These are phyloP conservation scores for Salvelinus alpinus DNA, from an alignment of 2,113 vertebrate genomes.

Conservation along the genomic window DNA sequence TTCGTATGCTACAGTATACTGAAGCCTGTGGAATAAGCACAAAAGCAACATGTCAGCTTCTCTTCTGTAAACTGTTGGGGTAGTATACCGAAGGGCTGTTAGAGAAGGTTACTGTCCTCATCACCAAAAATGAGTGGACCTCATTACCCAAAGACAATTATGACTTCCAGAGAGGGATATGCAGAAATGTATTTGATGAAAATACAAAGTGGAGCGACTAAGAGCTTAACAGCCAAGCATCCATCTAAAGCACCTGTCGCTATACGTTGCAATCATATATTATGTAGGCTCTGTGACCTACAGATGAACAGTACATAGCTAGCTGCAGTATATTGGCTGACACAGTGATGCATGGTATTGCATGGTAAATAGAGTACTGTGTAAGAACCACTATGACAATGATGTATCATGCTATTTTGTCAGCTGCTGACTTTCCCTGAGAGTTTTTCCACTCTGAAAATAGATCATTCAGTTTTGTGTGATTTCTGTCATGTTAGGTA, in stretches of 20 bases:
- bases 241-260: background rate
- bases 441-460: background rate
- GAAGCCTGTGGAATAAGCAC: slow-evolving; percentile 31
- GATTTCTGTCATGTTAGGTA: background rate
- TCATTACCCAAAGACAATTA: slow-evolving; percentile 18
- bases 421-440: background rate
- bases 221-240: background rate
- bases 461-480: background rate
- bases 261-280: background rate
- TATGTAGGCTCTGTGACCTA: background rate
- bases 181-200: background rate
- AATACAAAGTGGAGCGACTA: background rate
- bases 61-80: slow-evolving; percentile 18
- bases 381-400: slow-evolving; percentile 1
- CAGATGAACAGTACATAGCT: slow-evolving; percentile 3
- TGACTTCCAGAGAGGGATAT: background rate
- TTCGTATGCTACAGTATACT: slow-evolving; percentile 22
- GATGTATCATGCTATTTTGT: slow-evolving; percentile 8
- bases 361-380: slow-evolving; percentile 28
- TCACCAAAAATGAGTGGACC: slow-evolving; percentile 30
- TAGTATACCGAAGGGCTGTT: slow-evolving; percentile 40
- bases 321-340: background rate
- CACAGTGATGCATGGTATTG: slow-evolving; percentile 44
- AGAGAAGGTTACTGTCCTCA: slow-evolving; percentile 36
- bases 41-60: slow-evolving; percentile 35